Evolutionary conservation across 2,888 invertebrate species (phyloP), one percentile per base, ranked within the genome.

Genomic region (Cistogaster globosa): DNA sequence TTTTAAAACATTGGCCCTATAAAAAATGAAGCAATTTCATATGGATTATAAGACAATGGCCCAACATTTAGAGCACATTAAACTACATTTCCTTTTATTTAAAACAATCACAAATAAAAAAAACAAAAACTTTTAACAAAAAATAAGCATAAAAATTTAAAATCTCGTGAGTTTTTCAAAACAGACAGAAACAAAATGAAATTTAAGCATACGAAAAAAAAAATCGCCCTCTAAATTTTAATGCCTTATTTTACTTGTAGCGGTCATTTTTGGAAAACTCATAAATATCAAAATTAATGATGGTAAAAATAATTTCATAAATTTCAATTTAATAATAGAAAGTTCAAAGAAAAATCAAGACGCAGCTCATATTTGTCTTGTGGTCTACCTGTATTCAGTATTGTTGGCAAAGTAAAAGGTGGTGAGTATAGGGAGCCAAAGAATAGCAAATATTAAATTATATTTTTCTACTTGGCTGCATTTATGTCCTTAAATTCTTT

Each of bases 221-320:
- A 53, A 18, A 18, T 53, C 51, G 65, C 63, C 75, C 68, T 57
- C 45, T 20, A 53, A 60, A 63, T 53, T 53, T 53, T 0, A 20
- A 0, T 18, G 51, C 18, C 2, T 2, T 0, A 20, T 12, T 8
- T 18, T 51, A n/a, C 1, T 9, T 4, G 26, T 20, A 42, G 45
- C 67, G 60, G 58, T 74, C 65, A 67, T 38, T 36, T 67, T 69
- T 62, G 20, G 20, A 5, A n/a, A 68, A 2, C 62, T 78, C 72
- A 68, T 81, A 84, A 84, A 84, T 84, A 78, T 68, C 42, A 62
- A 78, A 84, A 78, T 81, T 81, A 78, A 84, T 81, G 84, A 84
- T 78, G 20, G 18, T 42, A n/a, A 32, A 79, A 80, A 42, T 42
- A 62, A 63, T 48, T 38, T 57, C 68, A 82, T 75, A 82, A 82